A percentile compares a stretch with the other conserved stretches of the same genome.
These are phyloP conservation scores for Hyperoodon ampullatus DNA, from an alignment of 2,113 vertebrate species.

Conservation along the genomic window DNA sequence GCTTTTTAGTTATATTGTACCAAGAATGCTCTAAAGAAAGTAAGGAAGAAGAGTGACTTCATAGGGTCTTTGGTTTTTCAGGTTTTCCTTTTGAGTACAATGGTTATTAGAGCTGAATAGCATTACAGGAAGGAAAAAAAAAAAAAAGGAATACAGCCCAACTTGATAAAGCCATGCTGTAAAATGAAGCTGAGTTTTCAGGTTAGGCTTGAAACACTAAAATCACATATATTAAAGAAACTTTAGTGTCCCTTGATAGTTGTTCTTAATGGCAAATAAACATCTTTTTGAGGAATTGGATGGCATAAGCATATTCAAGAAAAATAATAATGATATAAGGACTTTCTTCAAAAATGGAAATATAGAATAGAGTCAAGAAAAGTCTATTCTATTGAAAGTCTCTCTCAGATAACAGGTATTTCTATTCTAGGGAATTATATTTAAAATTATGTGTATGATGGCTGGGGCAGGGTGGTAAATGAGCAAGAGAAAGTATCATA, in stretches of 20 bases:
- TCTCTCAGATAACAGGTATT: not conserved
- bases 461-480: not conserved
- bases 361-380: slow-evolving; percentile 50
- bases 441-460: not conserved
- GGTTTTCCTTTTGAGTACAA: not conserved
- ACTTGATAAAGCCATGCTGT: slow-evolving; percentile 73
- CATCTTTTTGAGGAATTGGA: slow-evolving; percentile 59
- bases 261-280: slow-evolving; percentile 60
- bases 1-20: slow-evolving; percentile 43
- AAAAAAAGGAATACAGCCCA: slow-evolving; percentile 45
- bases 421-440: not conserved
- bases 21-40: slow-evolving; percentile 25
- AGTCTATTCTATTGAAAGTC: slow-evolving; percentile 11
- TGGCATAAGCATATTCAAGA: slow-evolving; percentile 55
- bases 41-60: not conserved
- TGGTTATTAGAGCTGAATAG: slow-evolving; percentile 52
- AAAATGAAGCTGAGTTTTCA: slow-evolving; percentile 60
- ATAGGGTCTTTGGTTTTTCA: slow-evolving; percentile 38
- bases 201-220: slow-evolving; percentile 58
- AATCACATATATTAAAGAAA: slow-evolving; percentile 72
- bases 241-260: slow-evolving; percentile 16
- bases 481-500: not conserved
- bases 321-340: slow-evolving; percentile 42
- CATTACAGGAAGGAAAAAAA: slow-evolving; percentile 27
- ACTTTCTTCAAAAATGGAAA: slow-evolving; percentile 63